Evolutionary conservation across 2,888 invertebrate genomes (phyloP), one percentile per base, ranked within the genome.

Genomic region (Drosophila lutescens): DNA sequence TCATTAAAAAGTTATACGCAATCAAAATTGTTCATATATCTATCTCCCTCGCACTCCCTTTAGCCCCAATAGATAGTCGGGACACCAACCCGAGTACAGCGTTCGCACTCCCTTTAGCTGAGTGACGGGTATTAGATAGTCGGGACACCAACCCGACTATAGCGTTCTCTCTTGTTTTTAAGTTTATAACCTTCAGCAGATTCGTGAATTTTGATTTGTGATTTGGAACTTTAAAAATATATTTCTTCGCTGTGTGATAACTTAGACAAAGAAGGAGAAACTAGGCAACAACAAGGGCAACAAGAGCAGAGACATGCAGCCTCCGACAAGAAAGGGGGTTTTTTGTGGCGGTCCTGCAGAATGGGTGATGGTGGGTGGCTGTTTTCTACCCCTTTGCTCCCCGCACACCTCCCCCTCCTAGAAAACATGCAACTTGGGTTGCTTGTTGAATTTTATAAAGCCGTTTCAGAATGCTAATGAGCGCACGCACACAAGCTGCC

Each of bases 391-490:
- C 10, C 10, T 5, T n/a, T 26, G 3, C 17, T 10, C 1, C 15
- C 4, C 23, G 32, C n/a, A 13, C 12, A 4, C 9, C 20, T 10
- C 4, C 43, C 17, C 30, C 30, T 9, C 32, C 34, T 10, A 40
- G 54, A 30, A 54, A 66, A 71, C 74, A 71, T 71, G 70, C 70
- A 71, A 71, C 69, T 72, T 71, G 65, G 83, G 84, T 84, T 86
- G 84, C 84, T 84, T 84, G 88, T 88, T 86, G 88, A 88, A 84
- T 85, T 85, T 85, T 88, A 85, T 85, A 83, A 83, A 83, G 85
- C 88, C 89, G 86, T 81, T 84, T 83, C 78, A 80, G 89, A 88
- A 89, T 87, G 87, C 87, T 89, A 89, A 89, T 89, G 89, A 88
- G 86, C 87, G 81, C 88, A 83, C 83, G 83, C 83, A 83, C 83